These are phyloP conservation scores for Tanypteryx hageni DNA, from an alignment of 2,888 invertebrate genomes.

Conservation along the genomic window DNA sequence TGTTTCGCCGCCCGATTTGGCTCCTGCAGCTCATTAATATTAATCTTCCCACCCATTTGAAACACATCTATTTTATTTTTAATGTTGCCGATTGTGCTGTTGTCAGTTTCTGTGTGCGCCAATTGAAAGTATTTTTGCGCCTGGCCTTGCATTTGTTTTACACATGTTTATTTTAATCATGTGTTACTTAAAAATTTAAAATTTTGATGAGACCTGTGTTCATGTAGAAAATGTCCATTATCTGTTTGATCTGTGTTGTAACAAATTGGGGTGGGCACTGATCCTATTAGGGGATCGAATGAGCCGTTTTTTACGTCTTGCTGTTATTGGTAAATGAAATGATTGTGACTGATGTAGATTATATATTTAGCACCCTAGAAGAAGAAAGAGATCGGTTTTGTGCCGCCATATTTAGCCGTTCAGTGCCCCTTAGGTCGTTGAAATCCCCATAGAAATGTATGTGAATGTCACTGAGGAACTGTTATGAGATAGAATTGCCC, in stretches of 20 bases:
- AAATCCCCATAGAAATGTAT: neutral
- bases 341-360: neutral
- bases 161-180: constrained; percentile 14
- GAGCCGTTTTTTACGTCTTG: neutral
- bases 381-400: neutral
- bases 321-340: neutral
- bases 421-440: neutral
- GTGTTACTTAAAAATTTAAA: neutral
- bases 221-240: neutral
- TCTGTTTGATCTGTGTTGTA: neutral
- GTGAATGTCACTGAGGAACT: constrained; percentile 8
- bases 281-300: neutral
- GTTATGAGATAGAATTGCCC: neutral
- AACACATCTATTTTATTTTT: constrained; percentile 26
- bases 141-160: constrained; percentile 53
- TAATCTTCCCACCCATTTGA: constrained; percentile 39
- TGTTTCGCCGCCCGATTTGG: constrained; percentile 35
- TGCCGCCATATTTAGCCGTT: neutral
- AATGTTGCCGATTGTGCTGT: constrained; percentile 58
- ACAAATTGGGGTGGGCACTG: neutral
- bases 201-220: constrained; percentile 7
- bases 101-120: constrained; percentile 55
- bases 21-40: constrained; percentile 50
- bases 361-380: neutral
- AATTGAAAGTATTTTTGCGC: constrained; percentile 43